Conservation (phyloP, 2,797 vertebrate genomes). For the Heterohyrax brucei region DNA sequence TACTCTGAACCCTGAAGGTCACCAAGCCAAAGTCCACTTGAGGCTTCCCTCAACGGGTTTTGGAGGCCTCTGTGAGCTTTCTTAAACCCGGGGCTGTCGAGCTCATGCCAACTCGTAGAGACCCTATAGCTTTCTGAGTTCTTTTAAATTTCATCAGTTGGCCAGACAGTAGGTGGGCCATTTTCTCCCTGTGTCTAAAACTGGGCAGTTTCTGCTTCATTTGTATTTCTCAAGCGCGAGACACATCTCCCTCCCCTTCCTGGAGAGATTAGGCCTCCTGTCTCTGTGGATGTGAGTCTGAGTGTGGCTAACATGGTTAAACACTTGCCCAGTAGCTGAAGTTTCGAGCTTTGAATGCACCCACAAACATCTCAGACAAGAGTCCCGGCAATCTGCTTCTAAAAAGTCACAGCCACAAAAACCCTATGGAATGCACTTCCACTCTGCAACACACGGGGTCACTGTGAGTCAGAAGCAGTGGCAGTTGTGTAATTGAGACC, state of each 20-base stretch:
- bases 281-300: neutral
- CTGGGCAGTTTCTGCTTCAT: neutral
- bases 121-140: no score
- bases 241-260: neutral
- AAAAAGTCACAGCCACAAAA: neutral
- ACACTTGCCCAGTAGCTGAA: neutral
- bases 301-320: neutral
- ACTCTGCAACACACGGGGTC: neutral
- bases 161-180: neutral
- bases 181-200: neutral
- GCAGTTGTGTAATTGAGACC: neutral
- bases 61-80: neutral
- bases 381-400: neutral
- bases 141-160: neutral
- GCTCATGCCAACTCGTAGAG: no score
- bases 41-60: neutral
- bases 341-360: neutral
- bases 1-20: neutral
- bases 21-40: neutral
- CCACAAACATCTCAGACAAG: neutral
- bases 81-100: no score
- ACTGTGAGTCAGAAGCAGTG: neutral
- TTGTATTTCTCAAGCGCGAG: neutral
- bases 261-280: neutral
- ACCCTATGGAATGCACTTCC: neutral